Conservation (phyloP, 1,140 invertebrate species). For the Reticulitermes speratus region DNA sequence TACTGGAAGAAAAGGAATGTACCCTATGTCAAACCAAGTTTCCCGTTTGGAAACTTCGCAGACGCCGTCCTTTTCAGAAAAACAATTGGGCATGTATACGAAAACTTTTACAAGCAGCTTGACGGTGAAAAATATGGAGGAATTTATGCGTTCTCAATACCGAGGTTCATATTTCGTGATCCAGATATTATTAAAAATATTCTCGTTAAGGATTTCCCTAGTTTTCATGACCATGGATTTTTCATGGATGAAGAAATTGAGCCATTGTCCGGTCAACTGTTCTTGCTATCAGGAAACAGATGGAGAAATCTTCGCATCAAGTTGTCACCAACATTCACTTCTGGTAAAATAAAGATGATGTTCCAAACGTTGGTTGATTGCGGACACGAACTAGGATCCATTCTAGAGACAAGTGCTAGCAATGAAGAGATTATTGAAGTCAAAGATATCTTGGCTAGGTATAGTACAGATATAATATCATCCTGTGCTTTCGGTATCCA, state of each 20-base stretch:
- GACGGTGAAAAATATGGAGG: slow-evolving; percentile 15
- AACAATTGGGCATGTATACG: slow-evolving; percentile 34
- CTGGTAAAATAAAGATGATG: slow-evolving; percentile 53
- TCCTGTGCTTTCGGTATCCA: slow-evolving; percentile 47
- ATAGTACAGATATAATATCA: slow-evolving; percentile 59
- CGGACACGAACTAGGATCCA: neutral
- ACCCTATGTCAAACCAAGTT: slow-evolving; percentile 37
- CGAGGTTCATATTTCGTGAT: slow-evolving; percentile 45
- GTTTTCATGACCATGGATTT: slow-evolving; percentile 56
- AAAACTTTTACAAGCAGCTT: slow-evolving; percentile 18
- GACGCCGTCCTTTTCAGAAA: neutral
- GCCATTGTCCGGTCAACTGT: slow-evolving; percentile 24
- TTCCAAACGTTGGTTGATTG: slow-evolving; percentile 37
- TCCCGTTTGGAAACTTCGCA: slow-evolving; percentile 37
- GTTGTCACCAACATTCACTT: slow-evolving; percentile 51
- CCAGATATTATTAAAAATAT: slow-evolving; percentile 56
- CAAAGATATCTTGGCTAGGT: slow-evolving; percentile 46
- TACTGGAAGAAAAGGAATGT: slow-evolving; percentile 42
- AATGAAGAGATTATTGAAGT: slow-evolving; percentile 44
- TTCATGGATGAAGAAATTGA: slow-evolving; percentile 50
- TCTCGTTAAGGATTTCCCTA: slow-evolving; percentile 58
- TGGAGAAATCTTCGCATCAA: slow-evolving; percentile 52
- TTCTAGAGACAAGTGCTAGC: slow-evolving; percentile 24
- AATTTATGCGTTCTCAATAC: slow-evolving; percentile 28
- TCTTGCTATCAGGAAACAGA: slow-evolving; percentile 33